A percentile compares a stretch with the other conserved stretches of the same genome.
Evolutionary conservation across 2,888 invertebrate genomes (phyloP).

Genomic region (Stenichneumon culpator): DNA sequence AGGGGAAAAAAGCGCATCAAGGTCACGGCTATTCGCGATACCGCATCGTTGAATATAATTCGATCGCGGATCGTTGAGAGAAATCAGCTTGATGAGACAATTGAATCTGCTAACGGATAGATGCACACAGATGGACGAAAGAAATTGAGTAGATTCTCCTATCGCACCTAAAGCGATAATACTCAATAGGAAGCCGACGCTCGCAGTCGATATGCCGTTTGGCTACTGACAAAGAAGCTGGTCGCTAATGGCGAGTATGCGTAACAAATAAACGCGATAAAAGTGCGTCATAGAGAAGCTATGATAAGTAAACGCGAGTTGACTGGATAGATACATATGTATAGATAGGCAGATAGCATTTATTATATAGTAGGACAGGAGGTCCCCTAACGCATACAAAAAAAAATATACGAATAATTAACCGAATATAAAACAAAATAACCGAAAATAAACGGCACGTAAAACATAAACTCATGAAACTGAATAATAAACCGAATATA

Average conservation of each 20-base stretch:
- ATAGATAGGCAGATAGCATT: no score
- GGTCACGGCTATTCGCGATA: conserved; percentile 22
- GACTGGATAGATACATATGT: neutral
- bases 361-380: no score
- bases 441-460: no score
- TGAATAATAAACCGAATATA: no score
- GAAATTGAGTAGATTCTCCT: neutral
- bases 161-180: neutral
- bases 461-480: no score
- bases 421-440: no score
- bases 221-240: neutral
- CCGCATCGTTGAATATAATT: conserved; percentile 50
- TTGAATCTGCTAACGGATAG: conserved; percentile 46
- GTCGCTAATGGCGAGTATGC: neutral
- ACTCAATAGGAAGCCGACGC: no score
- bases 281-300: conserved; percentile 6
- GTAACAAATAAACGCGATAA: neutral
- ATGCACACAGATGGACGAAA: neutral
- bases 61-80: conserved; percentile 64
- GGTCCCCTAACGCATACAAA: no score
- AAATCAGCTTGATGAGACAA: conserved; percentile 64
- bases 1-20: conserved; percentile 5
- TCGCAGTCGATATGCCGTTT: neutral
- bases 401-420: no score
- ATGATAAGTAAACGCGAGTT: neutral